Evolutionary conservation across 1,140 invertebrate genomes (phyloP).

Genomic region (Zaprionus inermis): DNA sequence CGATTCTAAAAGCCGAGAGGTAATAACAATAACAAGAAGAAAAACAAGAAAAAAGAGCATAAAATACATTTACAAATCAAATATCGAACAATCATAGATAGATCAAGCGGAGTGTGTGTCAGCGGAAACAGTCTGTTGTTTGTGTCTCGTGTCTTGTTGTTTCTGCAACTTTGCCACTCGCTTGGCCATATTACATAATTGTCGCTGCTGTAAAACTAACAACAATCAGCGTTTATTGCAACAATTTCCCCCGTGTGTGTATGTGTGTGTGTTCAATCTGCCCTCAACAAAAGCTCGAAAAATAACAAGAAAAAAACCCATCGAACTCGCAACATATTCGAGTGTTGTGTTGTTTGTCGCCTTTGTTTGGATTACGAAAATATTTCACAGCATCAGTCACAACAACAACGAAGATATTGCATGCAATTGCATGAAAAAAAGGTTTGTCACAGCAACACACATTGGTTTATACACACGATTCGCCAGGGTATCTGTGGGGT

Average conservation of each 20-base stretch:
- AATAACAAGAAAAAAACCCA: slow-evolving; percentile 40
- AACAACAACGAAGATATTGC: slow-evolving; percentile 37
- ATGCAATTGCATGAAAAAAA: slow-evolving; percentile 56
- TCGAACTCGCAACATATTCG: slow-evolving; percentile 23
- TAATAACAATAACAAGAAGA: slow-evolving; percentile 29
- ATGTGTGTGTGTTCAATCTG: slow-evolving; percentile 63
- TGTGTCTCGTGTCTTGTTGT: slow-evolving; percentile 57
- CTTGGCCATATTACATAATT: slow-evolving; percentile 74
- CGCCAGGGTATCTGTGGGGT: not conserved
- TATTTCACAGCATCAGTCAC: slow-evolving; percentile 43
- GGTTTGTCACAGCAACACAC: slow-evolving; percentile 43
- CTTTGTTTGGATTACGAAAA: slow-evolving; percentile 75
- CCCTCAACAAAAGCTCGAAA: slow-evolving; percentile 20
- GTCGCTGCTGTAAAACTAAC: slow-evolving; percentile 71
- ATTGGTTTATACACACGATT: slow-evolving; percentile 9
- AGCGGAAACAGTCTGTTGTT: slow-evolving; percentile 17
- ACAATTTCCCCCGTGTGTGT: slow-evolving; percentile 51
- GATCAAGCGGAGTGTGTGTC: too few species aligned
- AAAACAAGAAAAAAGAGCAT: slow-evolving; percentile 53
- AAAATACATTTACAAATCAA: slow-evolving; percentile 30
- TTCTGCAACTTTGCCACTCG: slow-evolving; percentile 65
- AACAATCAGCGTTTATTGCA: slow-evolving; percentile 77
- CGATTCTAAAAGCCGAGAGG: slow-evolving; percentile 64
- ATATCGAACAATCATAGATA: slow-evolving; percentile 35
- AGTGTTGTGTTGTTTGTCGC: slow-evolving; percentile 44